Percentiles rank a stretch among this genome's conserved stretches.
Evolutionary conservation across 2,888 invertebrate species (phyloP).

Genomic region (Margaritifera margaritifera): DNA sequence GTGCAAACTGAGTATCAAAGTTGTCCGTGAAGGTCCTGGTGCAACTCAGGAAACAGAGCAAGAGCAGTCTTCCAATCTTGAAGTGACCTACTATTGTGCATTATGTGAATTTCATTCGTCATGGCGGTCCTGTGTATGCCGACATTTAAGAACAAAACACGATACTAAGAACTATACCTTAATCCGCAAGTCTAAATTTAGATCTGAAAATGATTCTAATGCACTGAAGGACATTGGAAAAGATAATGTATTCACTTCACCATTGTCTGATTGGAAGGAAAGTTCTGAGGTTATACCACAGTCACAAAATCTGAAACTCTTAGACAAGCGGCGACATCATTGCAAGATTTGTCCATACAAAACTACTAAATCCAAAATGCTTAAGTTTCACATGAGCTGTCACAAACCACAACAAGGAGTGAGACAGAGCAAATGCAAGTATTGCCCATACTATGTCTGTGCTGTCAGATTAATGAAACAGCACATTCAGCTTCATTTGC

Average conservation of each 20-base stretch:
- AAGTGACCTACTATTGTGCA: conserved; percentile 50
- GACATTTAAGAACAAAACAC: conserved; percentile 59
- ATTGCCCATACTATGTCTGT: conserved; percentile 85
- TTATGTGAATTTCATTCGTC: conserved; percentile 54
- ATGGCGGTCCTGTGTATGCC: conserved; percentile 49
- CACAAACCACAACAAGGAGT: conserved; percentile 81
- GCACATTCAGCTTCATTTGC: conserved; percentile 79
- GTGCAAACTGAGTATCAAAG: conserved; percentile 48
- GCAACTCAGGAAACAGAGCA: conserved; percentile 14
- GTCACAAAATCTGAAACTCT: conserved; percentile 2
- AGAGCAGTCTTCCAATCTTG: conserved; percentile 1
- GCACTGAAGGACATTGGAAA: too few species aligned
- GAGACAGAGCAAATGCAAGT: conserved; percentile 85
- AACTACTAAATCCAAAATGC: conserved; percentile 60
- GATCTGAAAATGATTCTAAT: too few species aligned
- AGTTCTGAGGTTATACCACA: too few species aligned
- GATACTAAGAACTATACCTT: conserved; percentile 47
- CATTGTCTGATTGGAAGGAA: too few species aligned
- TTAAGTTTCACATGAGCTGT: conserved; percentile 78
- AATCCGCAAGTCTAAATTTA: too few species aligned
- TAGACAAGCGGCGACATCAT: background rate
- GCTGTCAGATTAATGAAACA: conserved; percentile 76
- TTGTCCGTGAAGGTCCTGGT: conserved; percentile 35
- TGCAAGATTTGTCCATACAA: conserved; percentile 84
- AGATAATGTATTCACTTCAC: too few species aligned